Evolutionary conservation across 2,113 vertebrate genomes (phyloP), one percentile per base, ranked within the genome.

Genomic region (Scortum barcoo): DNA sequence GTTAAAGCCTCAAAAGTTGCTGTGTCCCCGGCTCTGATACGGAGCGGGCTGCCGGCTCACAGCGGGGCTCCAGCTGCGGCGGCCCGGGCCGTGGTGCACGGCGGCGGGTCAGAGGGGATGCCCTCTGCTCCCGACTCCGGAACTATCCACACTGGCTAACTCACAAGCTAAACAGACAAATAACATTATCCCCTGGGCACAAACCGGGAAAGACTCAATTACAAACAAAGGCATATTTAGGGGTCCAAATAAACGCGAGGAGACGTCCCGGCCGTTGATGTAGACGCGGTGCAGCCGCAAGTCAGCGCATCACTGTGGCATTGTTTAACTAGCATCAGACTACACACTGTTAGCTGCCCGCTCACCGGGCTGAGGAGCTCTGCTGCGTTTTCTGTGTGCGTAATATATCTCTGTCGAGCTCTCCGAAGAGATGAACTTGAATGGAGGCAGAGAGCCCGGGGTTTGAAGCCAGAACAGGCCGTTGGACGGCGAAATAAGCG

Each of bases 321-420:
- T 91, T 92, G 92, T 93, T 89, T 80, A 85, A 78, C 73, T 83
- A 89, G 86, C 88, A 90, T 79, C 72, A 65, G 78, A 88, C 81
- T 83, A 54, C 76, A 81, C 67, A 38, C 77, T 76, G 70, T 82
- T 63, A 77, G 83, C 83, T 54, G 22, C 54, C 5, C 46, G 78
- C 46, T 61, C 19, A 48, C 5, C 50, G 28, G 1, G 5, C 20
- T 0, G 7, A 56, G 46, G 22, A 11, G 51, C 40, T 71, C 2
- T 12, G 36, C 77, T 62, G 30, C 46, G 38, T 12, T 38, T 3
- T 0, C 0, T 38, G 48, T 2, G 68, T 20, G 54, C n/a, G 38
- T 2, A 7, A 3, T 3, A 3, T 3, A 1, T 74, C 72, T 46
- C 1, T 13, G 2, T 7, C 22, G 20, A 12, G 50, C 11, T 74